Percentiles rank a stretch among this genome's conserved stretches.
phyloP scores from a whole-genome alignment of 2,888 invertebrate genomes.

The Drosophila borborema region DNA sequence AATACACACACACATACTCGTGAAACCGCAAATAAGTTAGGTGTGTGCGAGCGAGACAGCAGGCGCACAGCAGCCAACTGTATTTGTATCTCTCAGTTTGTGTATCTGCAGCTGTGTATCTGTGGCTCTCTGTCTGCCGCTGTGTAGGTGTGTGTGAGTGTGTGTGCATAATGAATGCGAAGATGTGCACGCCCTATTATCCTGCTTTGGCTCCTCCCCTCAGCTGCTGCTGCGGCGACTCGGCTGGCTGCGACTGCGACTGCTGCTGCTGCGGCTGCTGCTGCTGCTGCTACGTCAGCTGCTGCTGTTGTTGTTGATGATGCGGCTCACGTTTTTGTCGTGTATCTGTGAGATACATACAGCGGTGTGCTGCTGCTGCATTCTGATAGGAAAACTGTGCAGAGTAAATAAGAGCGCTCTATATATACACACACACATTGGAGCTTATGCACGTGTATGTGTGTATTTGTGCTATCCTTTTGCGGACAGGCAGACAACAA shows the following conservation, averaged over 20 bases:
- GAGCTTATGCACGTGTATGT: not conserved
- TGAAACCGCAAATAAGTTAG: slow-evolving; percentile 32
- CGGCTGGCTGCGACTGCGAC: not conserved
- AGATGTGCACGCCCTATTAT: slow-evolving; percentile 84
- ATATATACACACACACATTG: not conserved
- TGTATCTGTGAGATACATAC: slow-evolving; percentile 76
- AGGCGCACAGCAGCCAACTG: slow-evolving; percentile 48
- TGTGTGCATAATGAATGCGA: slow-evolving; percentile 80
- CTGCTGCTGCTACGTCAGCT: not conserved
- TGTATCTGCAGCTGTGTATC: slow-evolving; percentile 49
- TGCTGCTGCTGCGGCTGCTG: not conserved
- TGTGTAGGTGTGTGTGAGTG: slow-evolving; percentile 32
- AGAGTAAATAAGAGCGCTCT: slow-evolving; percentile 50
- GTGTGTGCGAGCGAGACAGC: slow-evolving; percentile 37
- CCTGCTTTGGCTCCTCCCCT: slow-evolving; percentile 77
- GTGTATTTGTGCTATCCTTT: slow-evolving; percentile 51
- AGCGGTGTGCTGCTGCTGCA: slow-evolving; percentile 44
- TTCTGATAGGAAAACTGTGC: slow-evolving; percentile 57
- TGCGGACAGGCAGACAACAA: slow-evolving; percentile 61
- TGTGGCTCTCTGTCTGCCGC: slow-evolving; percentile 34
- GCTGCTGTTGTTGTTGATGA: slow-evolving; percentile 10
- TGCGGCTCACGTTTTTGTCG: slow-evolving; percentile 34
- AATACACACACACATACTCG: slow-evolving; percentile 44
- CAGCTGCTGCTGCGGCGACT: slow-evolving; percentile 12
- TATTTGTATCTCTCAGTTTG: slow-evolving; percentile 58